Percentiles rank a stretch among this genome's conserved stretches.
phyloP scores from a whole-genome alignment of 2,113 vertebrate genomes.

The Melanerpes aurifrons region DNA sequence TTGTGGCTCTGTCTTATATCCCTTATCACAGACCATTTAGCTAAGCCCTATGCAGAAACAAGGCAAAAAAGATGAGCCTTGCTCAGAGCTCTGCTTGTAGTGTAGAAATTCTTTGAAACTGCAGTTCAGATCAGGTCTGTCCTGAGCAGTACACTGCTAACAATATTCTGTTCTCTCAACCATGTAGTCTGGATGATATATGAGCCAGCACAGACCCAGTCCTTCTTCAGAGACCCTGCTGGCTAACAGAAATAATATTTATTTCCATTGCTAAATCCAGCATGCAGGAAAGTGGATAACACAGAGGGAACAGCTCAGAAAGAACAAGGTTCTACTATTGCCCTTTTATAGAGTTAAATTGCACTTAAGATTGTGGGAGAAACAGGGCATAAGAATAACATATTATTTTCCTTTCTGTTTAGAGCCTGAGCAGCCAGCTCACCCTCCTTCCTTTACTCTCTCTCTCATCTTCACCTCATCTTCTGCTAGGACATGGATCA shows the following conservation, averaged over 20 bases:
- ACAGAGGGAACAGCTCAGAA: background rate
- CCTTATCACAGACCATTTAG: background rate
- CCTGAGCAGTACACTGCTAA: slow-evolving; percentile 19
- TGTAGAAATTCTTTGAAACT: background rate
- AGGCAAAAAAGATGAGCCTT: background rate
- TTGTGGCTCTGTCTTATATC: background rate
- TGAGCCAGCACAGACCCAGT: slow-evolving; percentile 27
- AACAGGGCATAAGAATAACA: background rate
- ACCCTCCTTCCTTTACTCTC: background rate
- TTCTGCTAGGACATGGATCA: background rate
- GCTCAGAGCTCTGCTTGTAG: background rate
- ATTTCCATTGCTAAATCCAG: slow-evolving; percentile 36
- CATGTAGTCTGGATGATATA: slow-evolving; percentile 30
- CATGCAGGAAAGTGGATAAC: background rate
- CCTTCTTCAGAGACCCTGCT: slow-evolving; percentile 35
- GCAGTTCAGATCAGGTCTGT: background rate
- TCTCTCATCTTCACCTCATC: slow-evolving; percentile 23
- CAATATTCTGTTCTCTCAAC: background rate
- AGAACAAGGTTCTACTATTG: background rate
- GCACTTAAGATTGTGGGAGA: background rate
- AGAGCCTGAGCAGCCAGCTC: background rate
- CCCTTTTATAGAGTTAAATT: background rate
- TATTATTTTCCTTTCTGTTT: background rate
- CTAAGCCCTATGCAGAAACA: background rate
- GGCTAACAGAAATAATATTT: slow-evolving; percentile 38